Evolutionary conservation across 2,888 invertebrate species (phyloP), one percentile per base, ranked within the genome.

Genomic region (Euplexia lucipara): DNA sequence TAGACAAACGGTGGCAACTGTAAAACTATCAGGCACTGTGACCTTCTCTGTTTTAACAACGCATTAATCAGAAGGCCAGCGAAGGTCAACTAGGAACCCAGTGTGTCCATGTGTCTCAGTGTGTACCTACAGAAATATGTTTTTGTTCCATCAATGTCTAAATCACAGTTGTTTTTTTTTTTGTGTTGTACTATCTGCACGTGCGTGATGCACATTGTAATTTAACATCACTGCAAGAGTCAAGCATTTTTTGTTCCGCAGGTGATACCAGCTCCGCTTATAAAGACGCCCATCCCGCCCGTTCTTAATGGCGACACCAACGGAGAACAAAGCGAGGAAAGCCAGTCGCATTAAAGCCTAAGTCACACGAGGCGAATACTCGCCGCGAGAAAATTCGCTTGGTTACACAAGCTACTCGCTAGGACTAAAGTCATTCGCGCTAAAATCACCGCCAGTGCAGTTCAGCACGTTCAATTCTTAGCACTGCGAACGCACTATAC

Each of bases 261-360:
- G 95, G 93, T 95, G 88, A 95, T 95, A 86, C 95, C 95, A 72
- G 95, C 95, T 51, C 95, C 95, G 71, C 93, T 87, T 48, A 93
- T 95, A 73, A 91, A 90, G 80, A 83, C 89, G 22, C 90, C 88
- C 2, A 81, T 81, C n/a, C 88, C 90, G 45, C 90, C 90, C 3
- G 81, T 92, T 14, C 65, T 92, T 66, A 95, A 95, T 82, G 95
- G 95, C 14, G 93, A 93, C 20, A 81, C 89, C 32, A 93, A 93
- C 76, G 91, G 92, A 8, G 90, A 92, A 37, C 80, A 88, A 48
- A 82, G 74, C 56, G 87, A 91, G 45, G 86, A 87, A 51, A 84
- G 60, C 64, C 81, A 83, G 53, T 65, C 85, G 59, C 87, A 89
- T 77, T 89, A 90, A 85, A 26, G 26, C 26, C 26, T 26, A 26